phyloP scores from a whole-genome alignment of 2,888 invertebrate species.

The Amphipoea lucens region DNA sequence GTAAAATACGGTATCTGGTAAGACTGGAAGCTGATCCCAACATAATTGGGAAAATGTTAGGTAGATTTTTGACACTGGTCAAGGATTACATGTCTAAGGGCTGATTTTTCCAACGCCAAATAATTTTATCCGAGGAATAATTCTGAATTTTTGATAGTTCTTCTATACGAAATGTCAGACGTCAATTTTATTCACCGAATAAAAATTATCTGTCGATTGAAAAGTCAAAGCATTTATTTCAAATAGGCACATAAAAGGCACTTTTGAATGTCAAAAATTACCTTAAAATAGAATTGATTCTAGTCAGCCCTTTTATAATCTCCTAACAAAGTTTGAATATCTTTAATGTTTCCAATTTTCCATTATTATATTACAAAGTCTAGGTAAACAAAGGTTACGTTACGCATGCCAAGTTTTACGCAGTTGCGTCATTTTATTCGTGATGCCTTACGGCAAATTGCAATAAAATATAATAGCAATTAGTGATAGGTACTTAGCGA shows the following conservation, averaged over 20 bases:
- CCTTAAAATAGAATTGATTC: too few relatives aligned
- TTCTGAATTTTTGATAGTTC: too few relatives aligned
- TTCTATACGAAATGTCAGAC: too few relatives aligned
- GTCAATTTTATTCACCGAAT: too few relatives aligned
- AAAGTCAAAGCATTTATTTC: too few relatives aligned
- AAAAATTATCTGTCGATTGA: too few relatives aligned
- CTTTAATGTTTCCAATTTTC: not conserved
- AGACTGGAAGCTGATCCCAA: not conserved
- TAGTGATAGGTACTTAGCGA: constrained; percentile 58
- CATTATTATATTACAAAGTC: constrained; percentile 2
- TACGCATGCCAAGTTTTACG: constrained; percentile 30
- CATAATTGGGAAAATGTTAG: not conserved
- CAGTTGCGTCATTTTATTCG: constrained; percentile 53
- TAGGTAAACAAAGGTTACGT: constrained; percentile 33
- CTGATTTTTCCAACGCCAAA: too few relatives aligned
- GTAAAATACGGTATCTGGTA: too few relatives aligned
- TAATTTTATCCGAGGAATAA: too few relatives aligned
- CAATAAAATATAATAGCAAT: constrained; percentile 58
- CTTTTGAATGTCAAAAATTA: too few relatives aligned
- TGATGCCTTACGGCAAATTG: constrained; percentile 63
- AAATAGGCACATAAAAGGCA: too few relatives aligned
- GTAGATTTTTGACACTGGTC: not conserved
- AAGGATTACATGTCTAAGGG: not conserved
- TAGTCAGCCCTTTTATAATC: too few relatives aligned
- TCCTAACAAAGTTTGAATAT: not conserved